Base-by-base conservation (phyloP, 2,888 invertebrate genomes). In the Ormyrus rosae region DNA sequence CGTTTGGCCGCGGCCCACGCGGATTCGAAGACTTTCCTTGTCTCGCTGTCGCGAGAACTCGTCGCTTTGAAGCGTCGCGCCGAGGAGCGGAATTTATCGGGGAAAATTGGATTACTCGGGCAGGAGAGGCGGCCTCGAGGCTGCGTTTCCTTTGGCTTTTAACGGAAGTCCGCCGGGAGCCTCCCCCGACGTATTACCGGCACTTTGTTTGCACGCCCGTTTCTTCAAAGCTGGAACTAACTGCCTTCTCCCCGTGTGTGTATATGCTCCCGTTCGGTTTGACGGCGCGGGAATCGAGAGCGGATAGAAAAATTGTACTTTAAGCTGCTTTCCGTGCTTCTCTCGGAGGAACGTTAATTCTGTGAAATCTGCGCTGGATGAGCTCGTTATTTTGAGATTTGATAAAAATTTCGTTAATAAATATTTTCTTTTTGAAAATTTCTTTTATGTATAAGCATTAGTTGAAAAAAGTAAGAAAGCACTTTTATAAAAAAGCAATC, bases 41-140 rank as follows among this genome's bases (percentile, higher is more conserved):
- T 53, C 46, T 7, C 11, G 8, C 7, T 53, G 13, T 7, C 11
- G 8, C 7, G 2, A 51, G 9, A 10, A 53, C 19, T 10, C 13
- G 51, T 8, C 8, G 9, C 34, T 60, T 48, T 71, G 45, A 50
- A 2, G 5, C 5, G 13, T 53, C 6, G 10, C 13, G 5, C 1
- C 19, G 50, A 48, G 7, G 6, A 51, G 51, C 5, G 10, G 34
- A 48, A 58, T 55, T 55, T 72, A 19, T 53, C 46, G 19, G 56
- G 13, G 45, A 13, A 74, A 74, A 65, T 65, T 48, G 19, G 7
- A 50, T 74, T 74, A 58, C 34, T 56, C 65, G 19, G 6, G 65
- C 50, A 9, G 19, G 50, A 58, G 34, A 46, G n/a, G 53, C 13
- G 13, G 13, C 13, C 51, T 48, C 50, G 48, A 13, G 13, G 8